Percentiles rank a stretch among this genome's conserved stretches.
phyloP scores from a whole-genome alignment of 2,888 invertebrate species.

The Stenodera caucasica region DNA sequence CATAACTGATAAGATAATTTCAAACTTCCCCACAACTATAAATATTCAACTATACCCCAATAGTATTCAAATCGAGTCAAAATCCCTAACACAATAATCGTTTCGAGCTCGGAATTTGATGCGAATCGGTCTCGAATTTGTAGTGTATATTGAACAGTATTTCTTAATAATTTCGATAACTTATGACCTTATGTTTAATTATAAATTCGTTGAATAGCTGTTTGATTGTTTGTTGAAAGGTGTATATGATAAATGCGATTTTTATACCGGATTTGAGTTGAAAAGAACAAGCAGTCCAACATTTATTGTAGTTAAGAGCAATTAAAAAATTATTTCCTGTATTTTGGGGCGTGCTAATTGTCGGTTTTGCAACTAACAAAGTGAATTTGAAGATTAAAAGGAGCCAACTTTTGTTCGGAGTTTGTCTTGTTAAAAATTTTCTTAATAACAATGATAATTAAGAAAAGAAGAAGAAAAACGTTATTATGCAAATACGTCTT shows the following conservation, averaged over 20 bases:
- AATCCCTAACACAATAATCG: no score
- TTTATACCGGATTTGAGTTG: background rate
- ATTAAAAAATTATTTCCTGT: slow-evolving; percentile 4
- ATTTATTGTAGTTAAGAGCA: background rate
- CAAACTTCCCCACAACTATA: no score
- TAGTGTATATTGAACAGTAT: no score
- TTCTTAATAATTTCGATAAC: background rate
- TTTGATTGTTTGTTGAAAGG: background rate
- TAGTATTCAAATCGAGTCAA: no score
- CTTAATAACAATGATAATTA: background rate
- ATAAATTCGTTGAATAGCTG: background rate
- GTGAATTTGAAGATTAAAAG: background rate
- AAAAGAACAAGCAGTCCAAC: background rate
- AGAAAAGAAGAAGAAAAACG: background rate
- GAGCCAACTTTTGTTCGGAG: background rate
- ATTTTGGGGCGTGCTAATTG: background rate
- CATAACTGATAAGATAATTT: no score
- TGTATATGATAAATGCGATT: background rate
- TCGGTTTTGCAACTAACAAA: background rate
- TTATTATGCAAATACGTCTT: slow-evolving; percentile 13
- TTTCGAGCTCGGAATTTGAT: no score
- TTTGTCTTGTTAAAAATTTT: background rate
- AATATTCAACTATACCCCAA: no score
- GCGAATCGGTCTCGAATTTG: no score
- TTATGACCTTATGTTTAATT: background rate